Evolutionary conservation across 2,888 invertebrate genomes (phyloP).

Genomic region (Clusia tigrina): DNA sequence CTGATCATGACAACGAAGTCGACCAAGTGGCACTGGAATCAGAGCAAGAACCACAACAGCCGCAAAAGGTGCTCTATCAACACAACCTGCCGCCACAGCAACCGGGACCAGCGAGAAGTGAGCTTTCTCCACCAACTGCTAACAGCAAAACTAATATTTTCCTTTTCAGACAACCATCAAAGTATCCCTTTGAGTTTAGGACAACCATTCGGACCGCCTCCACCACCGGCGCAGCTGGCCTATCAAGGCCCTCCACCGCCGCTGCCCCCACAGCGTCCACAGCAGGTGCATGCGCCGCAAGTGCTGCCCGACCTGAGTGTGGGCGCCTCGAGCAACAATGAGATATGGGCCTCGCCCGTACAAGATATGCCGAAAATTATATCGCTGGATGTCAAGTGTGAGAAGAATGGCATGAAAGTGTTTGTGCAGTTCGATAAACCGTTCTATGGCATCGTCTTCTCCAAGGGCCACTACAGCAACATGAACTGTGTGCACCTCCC

Average conservation of each 20-base stretch:
- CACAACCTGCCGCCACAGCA: constrained; percentile 62
- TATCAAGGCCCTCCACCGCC: constrained; percentile 39
- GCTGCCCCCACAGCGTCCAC: constrained; percentile 52
- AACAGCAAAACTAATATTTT: constrained; percentile 5
- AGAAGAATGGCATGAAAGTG: constrained; percentile 93
- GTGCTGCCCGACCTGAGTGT: constrained; percentile 58
- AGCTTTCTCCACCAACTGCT: constrained; percentile 31
- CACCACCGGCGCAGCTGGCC: constrained; percentile 36
- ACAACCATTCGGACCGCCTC: constrained; percentile 66
- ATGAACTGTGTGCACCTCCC: constrained; percentile 91
- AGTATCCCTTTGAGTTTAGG: constrained; percentile 63
- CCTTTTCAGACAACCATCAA: constrained; percentile 59
- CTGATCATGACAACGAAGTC: constrained; percentile 70
- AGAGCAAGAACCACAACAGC: constrained; percentile 68
- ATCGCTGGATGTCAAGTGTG: constrained; percentile 91
- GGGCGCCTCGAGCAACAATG: constrained; percentile 68
- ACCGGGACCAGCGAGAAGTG: constrained; percentile 56
- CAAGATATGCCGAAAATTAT: constrained; percentile 94
- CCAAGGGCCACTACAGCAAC: constrained; percentile 93
- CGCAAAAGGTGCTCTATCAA: constrained; percentile 63
- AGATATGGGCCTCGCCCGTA: constrained; percentile 85
- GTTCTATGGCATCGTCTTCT: constrained; percentile 94
- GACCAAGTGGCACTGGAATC: constrained; percentile 81
- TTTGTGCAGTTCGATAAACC: constrained; percentile 94
- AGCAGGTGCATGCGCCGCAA: constrained; percentile 47